A percentile compares a stretch with the other conserved stretches of the same genome.
Conservation (phyloP, 1,140 invertebrate species). For the Oedothorax gibbosus region DNA sequence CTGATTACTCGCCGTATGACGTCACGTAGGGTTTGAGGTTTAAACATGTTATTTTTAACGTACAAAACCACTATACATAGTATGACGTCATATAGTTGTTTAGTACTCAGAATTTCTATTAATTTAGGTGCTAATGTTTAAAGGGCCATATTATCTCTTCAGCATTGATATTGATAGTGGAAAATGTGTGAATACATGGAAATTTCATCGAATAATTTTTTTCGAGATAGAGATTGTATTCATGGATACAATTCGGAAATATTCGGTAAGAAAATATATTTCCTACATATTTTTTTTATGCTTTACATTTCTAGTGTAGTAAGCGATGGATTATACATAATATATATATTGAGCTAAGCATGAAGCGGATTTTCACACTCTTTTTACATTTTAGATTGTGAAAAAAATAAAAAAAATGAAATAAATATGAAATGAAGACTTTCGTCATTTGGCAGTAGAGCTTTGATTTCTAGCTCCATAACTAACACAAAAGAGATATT, state of each 20-base stretch:
- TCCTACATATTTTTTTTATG: conserved; percentile 26
- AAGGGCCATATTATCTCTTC: no score
- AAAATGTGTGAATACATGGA: not conserved
- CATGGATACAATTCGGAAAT: conserved; percentile 31
- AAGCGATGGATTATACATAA: conserved; percentile 21
- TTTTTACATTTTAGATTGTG: conserved; percentile 3
- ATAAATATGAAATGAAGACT: conserved; percentile 5
- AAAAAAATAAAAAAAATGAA: conserved; percentile 4
- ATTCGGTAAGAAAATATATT: conserved; percentile 52
- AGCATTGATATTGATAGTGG: no score
- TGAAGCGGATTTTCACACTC: conserved; percentile 45
- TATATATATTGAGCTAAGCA: conserved; percentile 51
- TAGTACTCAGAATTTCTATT: no score
- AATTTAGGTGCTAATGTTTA: no score
- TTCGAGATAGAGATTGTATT: conserved; percentile 9
- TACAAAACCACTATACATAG: no score
- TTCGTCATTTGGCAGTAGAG: conserved; percentile 23
- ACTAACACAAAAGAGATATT: not conserved
- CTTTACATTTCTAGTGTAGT: conserved; percentile 16
- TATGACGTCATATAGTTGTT: no score
- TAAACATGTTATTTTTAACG: no score
- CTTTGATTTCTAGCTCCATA: not conserved
- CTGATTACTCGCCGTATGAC: no score
- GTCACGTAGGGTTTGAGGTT: no score
- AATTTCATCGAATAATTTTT: not conserved